Percentiles rank a stretch among this genome's conserved stretches.
These are phyloP conservation scores for Megaceryle maxima DNA, from an alignment of 2,113 vertebrate species.

Conservation along the genomic window DNA sequence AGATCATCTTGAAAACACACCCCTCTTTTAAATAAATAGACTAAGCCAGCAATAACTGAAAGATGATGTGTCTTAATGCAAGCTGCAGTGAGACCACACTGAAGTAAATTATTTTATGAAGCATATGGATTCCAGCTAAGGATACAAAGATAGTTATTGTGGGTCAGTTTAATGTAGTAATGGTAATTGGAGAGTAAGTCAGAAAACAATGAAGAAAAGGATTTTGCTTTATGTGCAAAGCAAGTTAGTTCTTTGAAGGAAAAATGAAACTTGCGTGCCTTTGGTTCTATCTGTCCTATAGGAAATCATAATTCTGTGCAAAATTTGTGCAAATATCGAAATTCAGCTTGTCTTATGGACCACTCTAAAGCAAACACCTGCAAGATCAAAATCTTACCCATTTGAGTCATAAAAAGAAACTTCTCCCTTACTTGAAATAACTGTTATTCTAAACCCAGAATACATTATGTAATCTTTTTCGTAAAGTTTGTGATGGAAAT, in stretches of 20 bases:
- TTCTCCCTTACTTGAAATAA: not conserved
- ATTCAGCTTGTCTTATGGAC: not conserved
- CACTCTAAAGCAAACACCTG: not conserved
- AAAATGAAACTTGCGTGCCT: not conserved
- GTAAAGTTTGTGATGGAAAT: not conserved
- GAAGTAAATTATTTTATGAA: not conserved
- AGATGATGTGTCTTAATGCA: not conserved
- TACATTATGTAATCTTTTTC: not conserved
- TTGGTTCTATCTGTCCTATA: not conserved
- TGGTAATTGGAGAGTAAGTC: not conserved
- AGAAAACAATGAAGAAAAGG: not conserved
- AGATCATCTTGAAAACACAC: not conserved
- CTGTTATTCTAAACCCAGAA: not conserved
- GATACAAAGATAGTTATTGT: not conserved
- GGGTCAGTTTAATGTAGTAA: not conserved
- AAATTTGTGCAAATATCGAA: not conserved
- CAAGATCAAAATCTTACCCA: not conserved
- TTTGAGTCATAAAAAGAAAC: not conserved
- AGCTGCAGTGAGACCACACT: not conserved
- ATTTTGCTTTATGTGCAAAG: not conserved
- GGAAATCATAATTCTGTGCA: not conserved
- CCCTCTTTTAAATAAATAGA: not conserved
- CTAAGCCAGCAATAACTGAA: not conserved
- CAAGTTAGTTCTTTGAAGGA: not conserved
- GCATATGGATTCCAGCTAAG: not conserved